These are phyloP conservation scores for Omphaloscelis lunosa DNA, from an alignment of 2,888 invertebrate genomes.

Conservation along the genomic window DNA sequence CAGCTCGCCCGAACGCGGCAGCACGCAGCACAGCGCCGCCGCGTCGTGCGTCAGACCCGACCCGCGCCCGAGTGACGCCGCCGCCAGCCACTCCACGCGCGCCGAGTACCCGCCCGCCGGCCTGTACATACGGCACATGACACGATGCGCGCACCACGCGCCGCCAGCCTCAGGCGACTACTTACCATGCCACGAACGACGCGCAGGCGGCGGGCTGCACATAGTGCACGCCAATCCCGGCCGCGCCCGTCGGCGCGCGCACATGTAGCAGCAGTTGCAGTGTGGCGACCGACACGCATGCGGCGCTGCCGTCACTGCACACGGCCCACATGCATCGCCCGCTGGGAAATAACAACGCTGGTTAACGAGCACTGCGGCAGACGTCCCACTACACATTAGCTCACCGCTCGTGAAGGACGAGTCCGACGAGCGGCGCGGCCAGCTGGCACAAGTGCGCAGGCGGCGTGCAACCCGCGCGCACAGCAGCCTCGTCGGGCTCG, in stretches of 20 bases:
- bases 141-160: not conserved
- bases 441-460: slow-evolving; percentile 60
- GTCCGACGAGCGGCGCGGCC: slow-evolving; percentile 71
- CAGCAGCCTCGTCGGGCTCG: slow-evolving; percentile 68
- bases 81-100: slow-evolving; percentile 46
- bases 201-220: slow-evolving; percentile 72
- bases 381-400: not conserved
- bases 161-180: not conserved
- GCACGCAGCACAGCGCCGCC: slow-evolving; percentile 59
- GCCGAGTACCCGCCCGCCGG: slow-evolving; percentile 58
- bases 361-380: not conserved
- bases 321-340: slow-evolving; percentile 77
- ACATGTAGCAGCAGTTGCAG: slow-evolving; percentile 70
- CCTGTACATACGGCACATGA: slow-evolving; percentile 36
- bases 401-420: slow-evolving; percentile 73
- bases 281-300: slow-evolving; percentile 75
- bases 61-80: slow-evolving; percentile 29
- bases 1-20: slow-evolving; percentile 52
- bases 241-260: slow-evolving; percentile 42
- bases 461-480: slow-evolving; percentile 76
- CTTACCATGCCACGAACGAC: slow-evolving; percentile 73
- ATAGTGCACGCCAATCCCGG: slow-evolving; percentile 65
- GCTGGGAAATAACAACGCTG: slow-evolving; percentile 61
- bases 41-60: slow-evolving; percentile 25
- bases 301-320: slow-evolving; percentile 70